Conservation (phyloP, 2,797 vertebrate species). For the Fratercula arctica region DNA sequence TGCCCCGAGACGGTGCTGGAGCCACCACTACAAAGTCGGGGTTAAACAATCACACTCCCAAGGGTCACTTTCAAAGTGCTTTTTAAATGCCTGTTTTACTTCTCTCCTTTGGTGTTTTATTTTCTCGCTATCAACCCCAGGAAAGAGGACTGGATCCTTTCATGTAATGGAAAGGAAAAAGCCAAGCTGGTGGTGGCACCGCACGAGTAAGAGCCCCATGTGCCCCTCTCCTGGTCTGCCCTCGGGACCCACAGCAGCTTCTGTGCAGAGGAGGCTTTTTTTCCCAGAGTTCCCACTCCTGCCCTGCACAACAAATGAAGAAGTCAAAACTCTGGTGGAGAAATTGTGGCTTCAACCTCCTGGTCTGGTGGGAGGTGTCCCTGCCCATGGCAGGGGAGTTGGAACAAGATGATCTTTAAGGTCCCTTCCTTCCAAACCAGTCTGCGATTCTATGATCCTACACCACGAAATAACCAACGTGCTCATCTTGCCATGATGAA, state of each 20-base stretch:
- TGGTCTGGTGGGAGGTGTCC: neutral
- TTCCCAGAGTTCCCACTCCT: neutral
- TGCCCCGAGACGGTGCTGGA: neutral
- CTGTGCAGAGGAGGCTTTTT: neutral
- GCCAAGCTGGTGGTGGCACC: neutral
- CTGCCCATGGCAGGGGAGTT: no score
- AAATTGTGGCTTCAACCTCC: neutral
- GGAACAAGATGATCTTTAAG: neutral
- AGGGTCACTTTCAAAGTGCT: neutral
- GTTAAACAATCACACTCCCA: neutral
- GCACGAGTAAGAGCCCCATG: fast-evolving
- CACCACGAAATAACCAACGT: fast-evolving
- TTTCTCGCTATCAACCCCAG: neutral
- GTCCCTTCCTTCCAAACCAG: neutral
- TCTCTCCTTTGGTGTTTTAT: neutral
- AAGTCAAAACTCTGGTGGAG: neutral
- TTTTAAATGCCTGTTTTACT: neutral
- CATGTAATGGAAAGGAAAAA: neutral
- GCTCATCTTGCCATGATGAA: fast-evolving
- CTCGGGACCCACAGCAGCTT: neutral
- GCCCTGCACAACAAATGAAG: neutral
- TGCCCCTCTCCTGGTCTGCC: neutral
- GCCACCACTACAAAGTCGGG: neutral
- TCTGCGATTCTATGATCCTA: neutral
- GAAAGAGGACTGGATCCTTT: neutral